Conservation (phyloP, 1,140 invertebrate species). For the Telenomus remus region DNA sequence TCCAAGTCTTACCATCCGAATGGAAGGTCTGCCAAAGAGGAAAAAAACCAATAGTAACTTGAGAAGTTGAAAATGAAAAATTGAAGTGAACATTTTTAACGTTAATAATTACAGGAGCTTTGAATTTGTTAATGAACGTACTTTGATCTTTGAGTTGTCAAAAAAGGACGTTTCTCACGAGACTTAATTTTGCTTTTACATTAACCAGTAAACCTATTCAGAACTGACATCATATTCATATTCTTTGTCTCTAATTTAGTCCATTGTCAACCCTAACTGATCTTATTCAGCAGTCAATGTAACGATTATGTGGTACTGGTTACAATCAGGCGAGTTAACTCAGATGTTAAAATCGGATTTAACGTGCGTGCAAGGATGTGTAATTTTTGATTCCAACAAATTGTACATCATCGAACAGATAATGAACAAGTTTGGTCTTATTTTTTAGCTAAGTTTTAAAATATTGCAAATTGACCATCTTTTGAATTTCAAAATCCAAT, state of each 20-base stretch:
- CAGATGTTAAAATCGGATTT: constrained; percentile 46
- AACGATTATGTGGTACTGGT: constrained; percentile 53
- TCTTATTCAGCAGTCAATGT: constrained; percentile 54
- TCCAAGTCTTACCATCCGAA: constrained; percentile 31
- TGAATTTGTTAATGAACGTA: too few relatives aligned
- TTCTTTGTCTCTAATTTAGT: constrained; percentile 56
- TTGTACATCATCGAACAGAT: too few relatives aligned
- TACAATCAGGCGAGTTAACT: constrained; percentile 50
- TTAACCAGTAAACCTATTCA: constrained; percentile 40
- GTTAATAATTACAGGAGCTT: too few relatives aligned
- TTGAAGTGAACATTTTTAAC: too few relatives aligned
- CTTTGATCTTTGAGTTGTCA: constrained; percentile 4
- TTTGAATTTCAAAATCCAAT: too few relatives aligned
- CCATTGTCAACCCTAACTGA: constrained; percentile 57
- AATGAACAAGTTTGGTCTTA: too few relatives aligned
- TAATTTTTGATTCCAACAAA: background rate
- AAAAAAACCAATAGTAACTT: constrained; percentile 1
- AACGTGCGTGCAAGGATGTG: constrained; percentile 17
- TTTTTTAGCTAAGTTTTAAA: too few relatives aligned
- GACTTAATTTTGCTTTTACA: constrained; percentile 41
- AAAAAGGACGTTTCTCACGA: constrained; percentile 37
- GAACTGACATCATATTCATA: constrained; percentile 49
- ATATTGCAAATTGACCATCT: too few relatives aligned
- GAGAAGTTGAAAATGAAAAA: too few relatives aligned
- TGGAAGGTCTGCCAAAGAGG: constrained; percentile 34